Base-by-base conservation (phyloP, 1,140 invertebrate species). In the Drosophila mayri region DNA sequence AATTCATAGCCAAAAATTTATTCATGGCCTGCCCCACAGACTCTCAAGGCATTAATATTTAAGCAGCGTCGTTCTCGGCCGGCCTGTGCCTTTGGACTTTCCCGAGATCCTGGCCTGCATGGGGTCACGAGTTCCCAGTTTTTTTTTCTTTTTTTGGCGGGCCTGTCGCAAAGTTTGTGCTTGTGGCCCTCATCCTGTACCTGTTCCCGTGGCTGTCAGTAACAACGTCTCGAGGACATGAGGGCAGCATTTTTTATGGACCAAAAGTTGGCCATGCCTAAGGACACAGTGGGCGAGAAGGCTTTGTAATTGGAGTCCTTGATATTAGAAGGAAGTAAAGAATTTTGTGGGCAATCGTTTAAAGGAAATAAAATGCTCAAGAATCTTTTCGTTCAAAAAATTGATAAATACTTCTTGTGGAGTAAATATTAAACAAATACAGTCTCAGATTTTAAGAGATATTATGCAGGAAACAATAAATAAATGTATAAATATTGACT, bases 1-100 rank as follows among this genome's bases (percentile, higher is more conserved):
- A 88, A 90, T 90, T 90, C 85, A 90, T 90, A 90, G 86, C 85
- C 85, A 90, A 90, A 90, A 90, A 90, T 90, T 86, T 90, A 90
- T 90, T 90, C 85, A 90, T 90, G 81, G 81, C 79, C 75, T 85
- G 78, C 63, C 78, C 58, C 74, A 72, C 61, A 73, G 80, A 65
- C 81, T 83, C 76, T 66, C 64, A 72, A 38, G 50, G 86, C 81
- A 90, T 90, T 90, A 90, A 90, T 90, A 90, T 90, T 90, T 90
- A 85, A 90, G 57, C 78, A 90, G 81, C 68, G 65, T 75, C 74
- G 81, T 81, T 81, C 78, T 64, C 52, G 71, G 49, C 55, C 47
- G 60, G 49, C 79, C 63, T 60, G 52, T 35, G 41, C 70, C 73
- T 54, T 40, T 55, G 25, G 66, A 41, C 59, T 16, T 49, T 32